Conservation (phyloP, 2,888 invertebrate species). For the Drosophila pseudotakahashii region DNA sequence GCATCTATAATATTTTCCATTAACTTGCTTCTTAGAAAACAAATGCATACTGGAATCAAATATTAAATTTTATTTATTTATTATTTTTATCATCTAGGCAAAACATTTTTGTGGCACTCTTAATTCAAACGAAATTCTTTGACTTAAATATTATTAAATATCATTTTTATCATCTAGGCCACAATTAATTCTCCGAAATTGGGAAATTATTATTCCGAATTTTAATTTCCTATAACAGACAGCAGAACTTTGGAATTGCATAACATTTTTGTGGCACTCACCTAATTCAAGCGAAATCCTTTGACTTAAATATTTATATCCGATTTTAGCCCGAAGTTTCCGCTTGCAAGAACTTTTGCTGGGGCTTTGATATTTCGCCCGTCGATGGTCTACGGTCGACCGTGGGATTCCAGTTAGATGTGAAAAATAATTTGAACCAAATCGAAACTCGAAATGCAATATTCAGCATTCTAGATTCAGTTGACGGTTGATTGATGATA, state of each 20-base stretch:
- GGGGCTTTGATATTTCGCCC: constrained; percentile 5
- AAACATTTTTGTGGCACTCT: no score
- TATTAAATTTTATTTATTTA: no score
- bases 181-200: not conserved
- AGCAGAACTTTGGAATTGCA: not conserved
- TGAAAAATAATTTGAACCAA: constrained; percentile 37
- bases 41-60: no score
- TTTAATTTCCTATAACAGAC: not conserved
- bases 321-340: not conserved
- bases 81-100: no score
- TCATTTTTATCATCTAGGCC: no score
- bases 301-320: constrained; percentile 8
- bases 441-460: constrained; percentile 49
- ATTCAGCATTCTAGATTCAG: constrained; percentile 30
- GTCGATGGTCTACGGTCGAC: not conserved
- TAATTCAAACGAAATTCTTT: no score
- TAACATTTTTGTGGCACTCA: constrained; percentile 12
- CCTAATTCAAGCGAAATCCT: constrained; percentile 2
- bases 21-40: no score
- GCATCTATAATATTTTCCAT: no score
- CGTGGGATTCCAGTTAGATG: not conserved
- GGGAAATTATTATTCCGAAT: no score
- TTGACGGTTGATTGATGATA: constrained; percentile 30
- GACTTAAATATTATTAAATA: no score
- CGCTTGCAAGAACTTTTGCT: constrained; percentile 6